Evolutionary conservation across 2,797 vertebrate species (phyloP).

Genomic region (Trachops cirrhosus): DNA sequence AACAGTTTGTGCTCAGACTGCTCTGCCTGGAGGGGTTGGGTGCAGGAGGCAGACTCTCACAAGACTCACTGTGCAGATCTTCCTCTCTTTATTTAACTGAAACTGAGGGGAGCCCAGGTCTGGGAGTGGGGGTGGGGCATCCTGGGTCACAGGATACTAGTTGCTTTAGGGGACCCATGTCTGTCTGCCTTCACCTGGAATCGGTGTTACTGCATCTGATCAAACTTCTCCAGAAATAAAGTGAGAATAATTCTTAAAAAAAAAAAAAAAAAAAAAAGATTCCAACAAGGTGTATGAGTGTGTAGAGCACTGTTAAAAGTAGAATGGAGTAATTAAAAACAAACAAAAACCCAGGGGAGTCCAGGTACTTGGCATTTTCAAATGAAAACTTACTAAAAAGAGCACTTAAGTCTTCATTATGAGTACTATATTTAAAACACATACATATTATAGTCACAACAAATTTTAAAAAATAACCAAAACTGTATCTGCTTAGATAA

Average conservation of each 20-base stretch:
- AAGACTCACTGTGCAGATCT: slow-evolving; percentile 51
- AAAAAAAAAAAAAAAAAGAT: neutral
- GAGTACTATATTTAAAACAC: neutral
- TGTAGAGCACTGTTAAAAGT: neutral
- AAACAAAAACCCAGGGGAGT: neutral
- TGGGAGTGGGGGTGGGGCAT: slow-evolving; percentile 31
- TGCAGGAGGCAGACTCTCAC: slow-evolving; percentile 54
- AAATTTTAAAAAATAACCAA: neutral
- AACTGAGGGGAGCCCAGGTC: slow-evolving; percentile 60
- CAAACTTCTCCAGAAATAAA: slow-evolving; percentile 83
- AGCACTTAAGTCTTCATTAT: neutral
- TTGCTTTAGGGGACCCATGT: slow-evolving; percentile 64
- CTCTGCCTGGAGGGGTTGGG: slow-evolving; percentile 44
- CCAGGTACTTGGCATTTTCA: neutral
- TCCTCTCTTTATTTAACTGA: slow-evolving; percentile 74
- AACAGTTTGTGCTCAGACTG: slow-evolving; percentile 84
- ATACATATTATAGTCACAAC: neutral
- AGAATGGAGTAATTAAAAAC: slow-evolving; percentile 14
- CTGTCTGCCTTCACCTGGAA: slow-evolving; percentile 60
- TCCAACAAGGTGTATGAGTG: neutral
- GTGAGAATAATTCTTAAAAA: slow-evolving; percentile 66
- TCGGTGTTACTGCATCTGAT: slow-evolving; percentile 84
- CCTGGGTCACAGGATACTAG: slow-evolving; percentile 63
- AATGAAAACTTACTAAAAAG: slow-evolving; percentile 10
- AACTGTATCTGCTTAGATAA: neutral